A percentile compares a stretch with the other conserved stretches of the same genome.
Conservation (phyloP, 2,888 invertebrate genomes). For the Cyaniris semiargus region DNA sequence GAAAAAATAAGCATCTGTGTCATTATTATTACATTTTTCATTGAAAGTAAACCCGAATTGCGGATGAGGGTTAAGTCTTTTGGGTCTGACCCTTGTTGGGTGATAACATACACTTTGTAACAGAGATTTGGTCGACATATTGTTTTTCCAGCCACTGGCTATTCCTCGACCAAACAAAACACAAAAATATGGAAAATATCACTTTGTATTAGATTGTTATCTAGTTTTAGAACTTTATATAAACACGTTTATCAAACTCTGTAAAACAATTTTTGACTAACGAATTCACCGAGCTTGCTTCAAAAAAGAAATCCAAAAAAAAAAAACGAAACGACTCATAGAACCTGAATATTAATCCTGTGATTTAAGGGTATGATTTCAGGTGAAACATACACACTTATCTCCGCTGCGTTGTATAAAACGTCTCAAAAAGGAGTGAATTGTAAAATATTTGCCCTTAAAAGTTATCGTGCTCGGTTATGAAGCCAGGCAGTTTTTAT, state of each 20-base stretch:
- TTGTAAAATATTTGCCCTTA: constrained; percentile 51
- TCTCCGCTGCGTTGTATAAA: constrained; percentile 23
- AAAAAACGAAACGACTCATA: not conserved
- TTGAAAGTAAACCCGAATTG: not conserved
- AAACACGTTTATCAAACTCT: not conserved
- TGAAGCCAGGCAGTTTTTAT: constrained; percentile 58
- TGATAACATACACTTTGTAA: constrained; percentile 1
- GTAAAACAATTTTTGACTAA: not conserved
- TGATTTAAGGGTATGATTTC: constrained; percentile 20
- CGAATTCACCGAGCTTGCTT: not conserved
- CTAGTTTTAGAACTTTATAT: too few relatives aligned
- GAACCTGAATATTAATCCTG: not conserved
- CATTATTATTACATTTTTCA: constrained; percentile 13
- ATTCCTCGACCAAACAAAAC: not conserved
- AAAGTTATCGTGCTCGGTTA: constrained; percentile 50
- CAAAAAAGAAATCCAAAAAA: not conserved
- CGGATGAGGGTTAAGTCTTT: not conserved
- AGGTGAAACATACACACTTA: constrained; percentile 25
- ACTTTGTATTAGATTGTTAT: too few relatives aligned
- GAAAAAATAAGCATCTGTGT: not conserved
- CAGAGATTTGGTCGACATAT: not conserved
- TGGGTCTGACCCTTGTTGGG: constrained; percentile 17
- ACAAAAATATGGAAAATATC: not conserved
- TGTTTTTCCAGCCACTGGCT: not conserved
- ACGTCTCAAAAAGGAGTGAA: constrained; percentile 31